A percentile compares a stretch with the other conserved stretches of the same genome.
Conservation (phyloP, 2,888 invertebrate species). For the Lordiphosa andalusiaca region DNA sequence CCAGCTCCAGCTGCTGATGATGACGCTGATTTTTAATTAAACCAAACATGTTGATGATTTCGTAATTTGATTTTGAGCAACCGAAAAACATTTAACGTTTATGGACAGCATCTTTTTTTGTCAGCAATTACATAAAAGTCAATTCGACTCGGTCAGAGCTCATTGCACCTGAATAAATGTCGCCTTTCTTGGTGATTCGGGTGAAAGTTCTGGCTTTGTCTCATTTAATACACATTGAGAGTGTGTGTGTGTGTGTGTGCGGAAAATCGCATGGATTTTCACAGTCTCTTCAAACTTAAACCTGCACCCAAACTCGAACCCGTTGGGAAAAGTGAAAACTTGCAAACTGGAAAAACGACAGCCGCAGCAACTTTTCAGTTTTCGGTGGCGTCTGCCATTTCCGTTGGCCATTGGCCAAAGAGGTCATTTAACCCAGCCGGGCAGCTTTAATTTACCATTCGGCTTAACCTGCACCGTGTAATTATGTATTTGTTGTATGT, state of each 20-base stretch:
- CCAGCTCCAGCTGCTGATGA: conserved; percentile 8
- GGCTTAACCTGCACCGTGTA: conserved; percentile 23
- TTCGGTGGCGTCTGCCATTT: conserved; percentile 46
- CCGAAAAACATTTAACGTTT: conserved; percentile 24
- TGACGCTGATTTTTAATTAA: conserved; percentile 50
- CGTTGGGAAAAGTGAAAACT: conserved; percentile 71
- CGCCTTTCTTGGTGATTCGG: conserved; percentile 19
- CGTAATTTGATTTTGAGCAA: conserved; percentile 33
- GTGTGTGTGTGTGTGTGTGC: conserved; percentile 17
- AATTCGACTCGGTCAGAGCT: conserved; percentile 43
- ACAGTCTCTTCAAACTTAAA: conserved; percentile 4
- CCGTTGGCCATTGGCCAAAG: conserved; percentile 45
- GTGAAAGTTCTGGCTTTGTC: conserved; percentile 57
- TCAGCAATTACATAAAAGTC: conserved; percentile 60
- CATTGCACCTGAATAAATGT: conserved; percentile 51
- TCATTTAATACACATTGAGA: conserved; percentile 16
- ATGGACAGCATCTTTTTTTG: conserved; percentile 39
- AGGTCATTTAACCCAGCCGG: conserved; percentile 56
- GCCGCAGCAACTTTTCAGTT: conserved; percentile 2
- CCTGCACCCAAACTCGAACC: conserved; percentile 29
- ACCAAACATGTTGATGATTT: conserved; percentile 39
- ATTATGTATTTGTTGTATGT: conserved; percentile 29
- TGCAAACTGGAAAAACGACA: conserved; percentile 66
- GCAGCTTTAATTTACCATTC: conserved; percentile 52
- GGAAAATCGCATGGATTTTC: conserved; percentile 54